Base-by-base conservation (phyloP, 2,888 invertebrate genomes). In the Quadriops clusia region DNA sequence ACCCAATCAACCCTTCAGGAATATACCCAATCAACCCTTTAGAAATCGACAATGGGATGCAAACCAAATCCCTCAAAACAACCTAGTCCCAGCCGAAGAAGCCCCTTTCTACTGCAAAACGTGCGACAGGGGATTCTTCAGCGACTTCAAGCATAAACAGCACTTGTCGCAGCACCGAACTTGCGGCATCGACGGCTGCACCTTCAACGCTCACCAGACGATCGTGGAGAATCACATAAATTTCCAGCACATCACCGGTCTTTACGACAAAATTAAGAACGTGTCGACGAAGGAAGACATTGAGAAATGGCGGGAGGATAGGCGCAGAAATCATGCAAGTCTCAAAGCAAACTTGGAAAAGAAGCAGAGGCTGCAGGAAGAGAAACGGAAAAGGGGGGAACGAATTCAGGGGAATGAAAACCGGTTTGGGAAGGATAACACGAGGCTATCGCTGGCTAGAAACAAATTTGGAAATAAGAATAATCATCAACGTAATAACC, bases 161-260 rank as follows among this genome's bases (percentile, higher is more conserved):
- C 91, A 93, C 56, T 63, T 72, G 40, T 60, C 63, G n/a, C 72
- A 77, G 46, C 91, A 93, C 60, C 70, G 72, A 58, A 68, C 70
- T 56, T 93, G 91, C 53, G 78, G 77, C 28, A 71, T 81, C 29
- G 83, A 83, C 46, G 82, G 80, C 8, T 93, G 91, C 52, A 68
- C 65, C 17, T 87, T 84, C 61, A 64, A 74, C 34, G 87, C 84
- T 3, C 81, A 84, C 53, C 73, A 79, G 3, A 77, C 77, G 54
- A 68, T 89, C 2, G 73, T 93, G 8, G 76, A 78, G 36, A 76
- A 76, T 43, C 93, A 93, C 52, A 73, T 85, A 42, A 69, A 72
- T 54, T 75, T 81, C 68, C 84, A 89, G 60, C 91, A 93, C 58
- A 68, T 70, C 4, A 74, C 79, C n/a, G 90, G 89, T 1, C 58